Conservation (phyloP, 2,797 vertebrate genomes). For the Tinamus major region DNA sequence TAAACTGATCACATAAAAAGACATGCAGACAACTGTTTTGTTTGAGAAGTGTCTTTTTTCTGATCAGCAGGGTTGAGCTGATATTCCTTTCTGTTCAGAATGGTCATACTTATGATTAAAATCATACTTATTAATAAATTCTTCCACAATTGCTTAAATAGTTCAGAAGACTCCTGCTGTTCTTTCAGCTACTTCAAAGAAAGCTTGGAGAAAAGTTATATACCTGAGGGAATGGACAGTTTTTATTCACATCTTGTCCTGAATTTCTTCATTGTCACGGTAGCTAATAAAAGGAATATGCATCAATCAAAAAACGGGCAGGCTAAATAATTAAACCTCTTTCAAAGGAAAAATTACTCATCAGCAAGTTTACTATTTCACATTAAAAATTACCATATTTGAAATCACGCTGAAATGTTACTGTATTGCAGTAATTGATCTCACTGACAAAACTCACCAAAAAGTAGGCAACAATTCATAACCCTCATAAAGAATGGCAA, state of each 20-base stretch:
- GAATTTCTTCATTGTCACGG: not conserved
- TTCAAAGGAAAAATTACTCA: constrained; percentile 38
- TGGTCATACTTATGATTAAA: not conserved
- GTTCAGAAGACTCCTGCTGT: not conserved
- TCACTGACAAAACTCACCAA: not conserved
- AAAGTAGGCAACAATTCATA: not conserved
- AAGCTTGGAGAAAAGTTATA: constrained; percentile 20
- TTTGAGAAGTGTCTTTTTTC: not conserved
- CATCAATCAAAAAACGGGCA: not conserved
- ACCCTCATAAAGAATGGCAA: not conserved
- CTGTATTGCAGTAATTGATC: not conserved
- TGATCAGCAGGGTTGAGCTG: no score
- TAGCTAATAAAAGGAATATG: constrained; percentile 6
- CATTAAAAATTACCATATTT: constrained; percentile 8
- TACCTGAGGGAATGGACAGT: not conserved
- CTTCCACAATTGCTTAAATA: not conserved
- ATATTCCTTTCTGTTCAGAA: no score
- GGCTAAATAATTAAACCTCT: constrained; percentile 40
- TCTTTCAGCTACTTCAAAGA: constrained; percentile 25
- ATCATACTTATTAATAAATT: not conserved
- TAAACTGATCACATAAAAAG: not conserved
- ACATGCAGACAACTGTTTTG: not conserved
- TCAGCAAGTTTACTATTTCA: constrained; percentile 27
- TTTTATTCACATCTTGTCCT: not conserved
- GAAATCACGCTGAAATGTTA: not conserved